A percentile compares a stretch with the other conserved stretches of the same genome.
phyloP scores from a whole-genome alignment of 2,797 vertebrate genomes.

The Carduelis carduelis region DNA sequence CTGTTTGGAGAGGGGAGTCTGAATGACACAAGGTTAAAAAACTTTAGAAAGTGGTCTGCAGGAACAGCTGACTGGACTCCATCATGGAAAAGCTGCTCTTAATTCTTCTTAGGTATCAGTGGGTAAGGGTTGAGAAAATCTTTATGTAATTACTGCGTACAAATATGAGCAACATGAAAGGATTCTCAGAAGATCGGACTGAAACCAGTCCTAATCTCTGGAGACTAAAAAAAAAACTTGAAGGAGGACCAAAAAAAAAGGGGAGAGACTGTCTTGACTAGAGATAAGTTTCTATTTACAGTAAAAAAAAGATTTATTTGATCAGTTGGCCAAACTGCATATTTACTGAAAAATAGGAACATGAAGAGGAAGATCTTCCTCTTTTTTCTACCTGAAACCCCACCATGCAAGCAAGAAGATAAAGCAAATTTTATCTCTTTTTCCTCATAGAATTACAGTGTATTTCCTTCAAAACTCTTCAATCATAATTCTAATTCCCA shows the following conservation, averaged over 20 bases:
- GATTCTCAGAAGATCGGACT: neutral
- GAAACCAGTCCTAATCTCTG: neutral
- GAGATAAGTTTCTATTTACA: neutral
- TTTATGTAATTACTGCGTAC: constrained; percentile 6
- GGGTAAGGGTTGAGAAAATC: constrained; percentile 40
- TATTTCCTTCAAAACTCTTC: neutral
- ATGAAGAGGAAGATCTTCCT: no score
- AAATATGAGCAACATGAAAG: constrained; percentile 32
- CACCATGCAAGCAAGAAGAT: neutral
- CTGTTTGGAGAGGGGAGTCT: constrained; percentile 67
- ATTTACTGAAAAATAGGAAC: neutral
- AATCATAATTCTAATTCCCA: neutral
- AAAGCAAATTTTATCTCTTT: neutral
- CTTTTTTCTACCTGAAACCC: neutral
- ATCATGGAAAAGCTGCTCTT: constrained; percentile 35
- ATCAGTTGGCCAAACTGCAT: neutral
- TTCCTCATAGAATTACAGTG: neutral
- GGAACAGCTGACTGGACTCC: constrained; percentile 35
- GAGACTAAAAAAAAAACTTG: neutral
- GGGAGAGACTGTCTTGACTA: neutral
- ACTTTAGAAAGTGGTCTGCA: constrained; percentile 60
- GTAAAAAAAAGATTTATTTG: neutral
- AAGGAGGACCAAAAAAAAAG: neutral
- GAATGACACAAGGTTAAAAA: constrained; percentile 70
- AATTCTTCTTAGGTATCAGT: constrained; percentile 47